These are phyloP conservation scores for Ictalurus furcatus DNA, from an alignment of 2,113 vertebrate genomes.

Conservation along the genomic window DNA sequence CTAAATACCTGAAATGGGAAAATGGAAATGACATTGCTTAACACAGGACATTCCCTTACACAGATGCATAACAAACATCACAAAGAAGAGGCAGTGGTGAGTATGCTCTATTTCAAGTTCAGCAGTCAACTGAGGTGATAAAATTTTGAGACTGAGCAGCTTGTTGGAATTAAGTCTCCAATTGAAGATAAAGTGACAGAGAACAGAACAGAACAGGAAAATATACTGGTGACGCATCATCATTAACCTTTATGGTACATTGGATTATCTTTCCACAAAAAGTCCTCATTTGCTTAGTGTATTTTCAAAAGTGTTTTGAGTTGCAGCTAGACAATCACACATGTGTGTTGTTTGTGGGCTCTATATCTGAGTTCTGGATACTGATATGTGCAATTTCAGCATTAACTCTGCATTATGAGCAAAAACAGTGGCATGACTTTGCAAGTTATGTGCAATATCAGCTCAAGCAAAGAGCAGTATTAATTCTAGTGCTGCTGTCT, in stretches of 20 bases:
- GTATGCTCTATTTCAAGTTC: neutral
- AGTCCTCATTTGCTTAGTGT: neutral
- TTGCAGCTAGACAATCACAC: neutral
- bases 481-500: neutral
- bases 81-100: neutral
- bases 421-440: neutral
- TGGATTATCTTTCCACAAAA: neutral
- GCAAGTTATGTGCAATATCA: neutral
- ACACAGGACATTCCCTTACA: neutral
- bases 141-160: neutral
- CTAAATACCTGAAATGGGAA: neutral
- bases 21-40: neutral
- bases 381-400: neutral
- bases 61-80: neutral
- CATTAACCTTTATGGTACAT: constrained; percentile 6
- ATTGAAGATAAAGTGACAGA: constrained; percentile 1
- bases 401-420: neutral
- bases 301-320: neutral
- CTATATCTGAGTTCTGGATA: neutral
- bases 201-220: constrained; percentile 8
- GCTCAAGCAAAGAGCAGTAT: neutral
- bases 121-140: neutral
- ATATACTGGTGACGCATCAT: neutral
- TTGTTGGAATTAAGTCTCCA: neutral
- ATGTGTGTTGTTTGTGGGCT: neutral